Conservation (phyloP, 2,797 vertebrate genomes). For the Acanthopagrus latus region DNA sequence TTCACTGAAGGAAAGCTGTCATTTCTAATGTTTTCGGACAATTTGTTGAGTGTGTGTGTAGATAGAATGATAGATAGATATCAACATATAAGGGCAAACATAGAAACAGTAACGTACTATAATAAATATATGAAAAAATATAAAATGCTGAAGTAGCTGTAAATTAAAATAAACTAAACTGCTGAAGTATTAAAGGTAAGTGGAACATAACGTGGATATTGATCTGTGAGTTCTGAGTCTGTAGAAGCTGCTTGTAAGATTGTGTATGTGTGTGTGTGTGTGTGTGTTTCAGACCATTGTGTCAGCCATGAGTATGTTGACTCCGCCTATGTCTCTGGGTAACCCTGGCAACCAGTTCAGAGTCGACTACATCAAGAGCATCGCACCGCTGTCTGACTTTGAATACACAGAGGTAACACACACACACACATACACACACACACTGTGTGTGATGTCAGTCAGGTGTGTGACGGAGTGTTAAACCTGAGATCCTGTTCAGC, state of each 20-base stretch:
- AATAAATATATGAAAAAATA: no score
- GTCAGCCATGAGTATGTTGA: conserved; percentile 95
- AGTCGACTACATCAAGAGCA: conserved; percentile 96
- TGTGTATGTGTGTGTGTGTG: conserved; percentile 12
- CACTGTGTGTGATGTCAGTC: neutral
- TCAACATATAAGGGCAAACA: no score
- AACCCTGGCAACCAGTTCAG: conserved; percentile 94
- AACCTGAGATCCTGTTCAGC: no score
- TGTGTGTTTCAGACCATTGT: conserved; percentile 91
- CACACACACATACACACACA: neutral
- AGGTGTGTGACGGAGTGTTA: no score
- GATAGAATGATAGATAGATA: no score
- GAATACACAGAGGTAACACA: conserved; percentile 94
- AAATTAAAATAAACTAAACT: no score
- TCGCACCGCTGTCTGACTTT: conserved; percentile 96
- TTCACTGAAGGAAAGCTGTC: neutral
- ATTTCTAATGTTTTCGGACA: neutral
- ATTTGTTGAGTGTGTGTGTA: no score
- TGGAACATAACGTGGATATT: no score
- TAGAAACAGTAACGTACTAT: no score
- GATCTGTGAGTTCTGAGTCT: no score
- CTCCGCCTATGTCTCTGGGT: conserved; percentile 94
- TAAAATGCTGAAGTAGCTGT: no score
- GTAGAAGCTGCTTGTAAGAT: neutral
- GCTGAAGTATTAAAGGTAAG: no score